phyloP scores from a whole-genome alignment of 1,140 invertebrate species.

The Charaxes varanes region DNA sequence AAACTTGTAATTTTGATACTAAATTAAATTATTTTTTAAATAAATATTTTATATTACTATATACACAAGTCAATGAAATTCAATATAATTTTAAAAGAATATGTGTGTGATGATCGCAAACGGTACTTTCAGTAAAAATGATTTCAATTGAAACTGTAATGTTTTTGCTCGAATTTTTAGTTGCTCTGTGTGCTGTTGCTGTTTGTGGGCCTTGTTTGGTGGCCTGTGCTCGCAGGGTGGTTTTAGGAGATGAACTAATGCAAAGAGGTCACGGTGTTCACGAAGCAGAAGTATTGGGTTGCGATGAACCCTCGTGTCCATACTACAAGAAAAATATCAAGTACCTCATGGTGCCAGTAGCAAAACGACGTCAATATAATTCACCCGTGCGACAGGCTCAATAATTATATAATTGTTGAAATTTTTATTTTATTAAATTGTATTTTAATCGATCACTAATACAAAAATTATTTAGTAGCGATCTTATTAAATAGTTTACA shows the following conservation, averaged over 20 bases:
- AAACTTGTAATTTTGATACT: too few relatives aligned
- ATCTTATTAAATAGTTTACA: too few relatives aligned
- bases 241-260: constrained; percentile 49
- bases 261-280: constrained; percentile 28
- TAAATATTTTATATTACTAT: too few relatives aligned
- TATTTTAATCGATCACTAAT: too few relatives aligned
- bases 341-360: constrained; percentile 53
- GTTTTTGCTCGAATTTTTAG: constrained; percentile 53
- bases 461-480: too few relatives aligned
- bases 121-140: too few relatives aligned
- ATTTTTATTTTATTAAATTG: too few relatives aligned
- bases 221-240: constrained; percentile 44
- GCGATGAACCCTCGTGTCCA: constrained; percentile 58
- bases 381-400: constrained; percentile 34
- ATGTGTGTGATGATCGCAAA: too few relatives aligned
- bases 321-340: constrained; percentile 63
- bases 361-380: constrained; percentile 32
- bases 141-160: constrained; percentile 55
- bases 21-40: too few relatives aligned
- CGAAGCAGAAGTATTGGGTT: constrained; percentile 56
- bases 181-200: constrained; percentile 53
- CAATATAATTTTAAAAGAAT: too few relatives aligned
- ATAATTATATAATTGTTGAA: too few relatives aligned
- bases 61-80: too few relatives aligned
- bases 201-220: constrained; percentile 56